Percentiles rank a stretch among this genome's conserved stretches.
phyloP scores from a whole-genome alignment of 1,140 invertebrate species.

The Drosophila chauvacae region DNA sequence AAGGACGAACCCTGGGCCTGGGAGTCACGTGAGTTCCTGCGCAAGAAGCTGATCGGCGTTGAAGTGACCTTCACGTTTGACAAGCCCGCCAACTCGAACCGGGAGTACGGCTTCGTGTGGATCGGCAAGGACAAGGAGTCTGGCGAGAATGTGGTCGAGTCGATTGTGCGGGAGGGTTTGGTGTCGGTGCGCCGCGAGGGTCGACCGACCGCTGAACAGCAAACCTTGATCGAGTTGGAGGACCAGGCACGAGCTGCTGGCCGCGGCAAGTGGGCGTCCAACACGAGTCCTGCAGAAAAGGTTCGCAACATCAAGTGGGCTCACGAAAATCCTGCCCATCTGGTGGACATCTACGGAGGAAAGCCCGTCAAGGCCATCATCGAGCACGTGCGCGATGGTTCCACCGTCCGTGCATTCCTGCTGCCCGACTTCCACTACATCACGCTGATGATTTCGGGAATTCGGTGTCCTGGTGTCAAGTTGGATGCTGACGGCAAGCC shows the following conservation, averaged over 20 bases:
- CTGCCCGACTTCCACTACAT: slow-evolving; percentile 92
- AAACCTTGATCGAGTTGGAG: slow-evolving; percentile 93
- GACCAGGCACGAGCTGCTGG: slow-evolving; percentile 93
- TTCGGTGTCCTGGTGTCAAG: slow-evolving; percentile 92
- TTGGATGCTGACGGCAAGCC: slow-evolving; percentile 89
- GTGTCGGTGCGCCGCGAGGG: slow-evolving; percentile 93
- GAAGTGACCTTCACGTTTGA: slow-evolving; percentile 92
- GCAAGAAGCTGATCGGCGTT: slow-evolving; percentile 96
- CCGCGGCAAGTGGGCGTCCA: slow-evolving; percentile 93
- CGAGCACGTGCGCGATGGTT: slow-evolving; percentile 98
- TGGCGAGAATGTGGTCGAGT: slow-evolving; percentile 94
- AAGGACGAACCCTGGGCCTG: slow-evolving; percentile 98
- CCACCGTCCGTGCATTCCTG: slow-evolving; percentile 95
- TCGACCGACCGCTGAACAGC: slow-evolving; percentile 88
- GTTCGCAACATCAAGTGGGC: slow-evolving; percentile 94
- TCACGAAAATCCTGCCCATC: slow-evolving; percentile 92
- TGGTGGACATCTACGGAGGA: slow-evolving; percentile 92
- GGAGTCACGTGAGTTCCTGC: slow-evolving; percentile 97
- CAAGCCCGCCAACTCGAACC: slow-evolving; percentile 89
- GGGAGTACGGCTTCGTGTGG: slow-evolving; percentile 95
- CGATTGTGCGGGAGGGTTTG: slow-evolving; percentile 94
- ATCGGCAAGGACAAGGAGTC: slow-evolving; percentile 91
- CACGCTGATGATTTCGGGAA: slow-evolving; percentile 97
- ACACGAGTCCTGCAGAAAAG: slow-evolving; percentile 87
- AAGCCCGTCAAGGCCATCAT: slow-evolving; percentile 95